Conservation (phyloP, 2,888 invertebrate genomes). For the Troilus luridus region DNA sequence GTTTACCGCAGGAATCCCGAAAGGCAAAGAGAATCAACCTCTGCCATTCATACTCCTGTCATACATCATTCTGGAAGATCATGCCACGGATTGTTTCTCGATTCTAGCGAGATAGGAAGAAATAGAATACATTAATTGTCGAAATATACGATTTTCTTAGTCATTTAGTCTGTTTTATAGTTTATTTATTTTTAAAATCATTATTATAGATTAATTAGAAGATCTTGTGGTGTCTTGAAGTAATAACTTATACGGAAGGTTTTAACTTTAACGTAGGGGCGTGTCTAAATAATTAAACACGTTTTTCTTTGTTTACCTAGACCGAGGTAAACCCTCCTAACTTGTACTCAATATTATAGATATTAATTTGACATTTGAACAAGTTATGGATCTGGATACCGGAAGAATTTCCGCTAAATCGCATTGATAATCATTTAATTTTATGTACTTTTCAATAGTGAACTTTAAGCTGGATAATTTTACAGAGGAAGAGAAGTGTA, state of each 20-base stretch:
- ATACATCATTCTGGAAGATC: not conserved
- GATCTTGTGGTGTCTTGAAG: too few relatives aligned
- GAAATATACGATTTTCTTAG: not conserved
- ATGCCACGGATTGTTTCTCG: not conserved
- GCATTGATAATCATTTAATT: not conserved
- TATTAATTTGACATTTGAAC: not conserved
- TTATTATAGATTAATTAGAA: too few relatives aligned
- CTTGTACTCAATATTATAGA: not conserved
- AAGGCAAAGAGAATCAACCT: slow-evolving; percentile 7
- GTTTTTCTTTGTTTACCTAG: too few relatives aligned
- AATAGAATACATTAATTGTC: not conserved
- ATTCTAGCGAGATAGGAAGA: not conserved
- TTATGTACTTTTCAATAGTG: not conserved
- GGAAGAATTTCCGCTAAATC: not conserved
- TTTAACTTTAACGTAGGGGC: too few relatives aligned
- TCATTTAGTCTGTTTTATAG: too few relatives aligned
- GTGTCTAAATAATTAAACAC: too few relatives aligned
- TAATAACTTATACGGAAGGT: too few relatives aligned
- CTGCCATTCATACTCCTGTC: not conserved
- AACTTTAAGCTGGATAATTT: not conserved
- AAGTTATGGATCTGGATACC: not conserved
- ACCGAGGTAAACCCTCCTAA: too few relatives aligned
- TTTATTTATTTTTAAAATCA: too few relatives aligned
- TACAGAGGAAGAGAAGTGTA: not conserved
- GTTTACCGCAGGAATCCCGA: slow-evolving; percentile 31